phyloP scores from a whole-genome alignment of 2,888 invertebrate species.

The Drosophila macrospina region DNA sequence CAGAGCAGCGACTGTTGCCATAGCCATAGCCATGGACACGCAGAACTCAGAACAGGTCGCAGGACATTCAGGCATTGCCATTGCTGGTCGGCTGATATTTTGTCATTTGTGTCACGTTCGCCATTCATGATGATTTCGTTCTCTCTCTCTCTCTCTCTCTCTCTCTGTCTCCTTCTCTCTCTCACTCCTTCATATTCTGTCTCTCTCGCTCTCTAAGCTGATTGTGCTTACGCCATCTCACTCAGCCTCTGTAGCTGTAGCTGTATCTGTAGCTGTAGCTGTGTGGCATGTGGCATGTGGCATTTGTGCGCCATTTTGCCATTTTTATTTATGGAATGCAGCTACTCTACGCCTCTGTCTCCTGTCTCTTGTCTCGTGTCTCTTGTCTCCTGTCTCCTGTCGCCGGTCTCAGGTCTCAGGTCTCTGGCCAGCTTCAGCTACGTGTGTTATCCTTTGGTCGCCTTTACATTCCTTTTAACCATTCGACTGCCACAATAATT shows the following conservation, averaged over 20 bases:
- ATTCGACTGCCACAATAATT: conserved; percentile 74
- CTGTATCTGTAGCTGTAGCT: conserved; percentile 38
- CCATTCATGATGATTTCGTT: conserved; percentile 81
- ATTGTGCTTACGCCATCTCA: conserved; percentile 11
- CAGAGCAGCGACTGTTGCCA: conserved; percentile 46
- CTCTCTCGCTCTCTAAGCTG: conserved; percentile 8
- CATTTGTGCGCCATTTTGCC: conserved; percentile 77
- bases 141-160: conserved; percentile 6
- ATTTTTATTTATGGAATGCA: conserved; percentile 78
- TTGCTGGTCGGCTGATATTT: conserved; percentile 73
- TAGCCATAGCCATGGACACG: conserved; percentile 23
- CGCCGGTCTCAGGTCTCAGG: conserved; percentile 13
- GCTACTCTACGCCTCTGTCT: conserved; percentile 62
- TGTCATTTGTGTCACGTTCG: conserved; percentile 83
- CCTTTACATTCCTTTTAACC: conserved; percentile 53
- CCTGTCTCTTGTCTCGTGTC: conserved; percentile 7
- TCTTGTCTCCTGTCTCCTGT: conserved; percentile 13
- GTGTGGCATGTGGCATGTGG: conserved; percentile 38
- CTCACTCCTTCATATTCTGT: conserved; percentile 1
- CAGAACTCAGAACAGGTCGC: conserved; percentile 6
- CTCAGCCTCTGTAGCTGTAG: conserved; percentile 20
- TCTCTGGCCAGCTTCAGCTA: conserved; percentile 20
- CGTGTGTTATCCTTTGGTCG: conserved; percentile 71
- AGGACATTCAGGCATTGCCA: conserved; percentile 53
- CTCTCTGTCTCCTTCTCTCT: conserved; percentile 1